Evolutionary conservation across 2,888 invertebrate genomes (phyloP), one percentile per base, ranked within the genome.

Genomic region (Trachelus stipa): DNA sequence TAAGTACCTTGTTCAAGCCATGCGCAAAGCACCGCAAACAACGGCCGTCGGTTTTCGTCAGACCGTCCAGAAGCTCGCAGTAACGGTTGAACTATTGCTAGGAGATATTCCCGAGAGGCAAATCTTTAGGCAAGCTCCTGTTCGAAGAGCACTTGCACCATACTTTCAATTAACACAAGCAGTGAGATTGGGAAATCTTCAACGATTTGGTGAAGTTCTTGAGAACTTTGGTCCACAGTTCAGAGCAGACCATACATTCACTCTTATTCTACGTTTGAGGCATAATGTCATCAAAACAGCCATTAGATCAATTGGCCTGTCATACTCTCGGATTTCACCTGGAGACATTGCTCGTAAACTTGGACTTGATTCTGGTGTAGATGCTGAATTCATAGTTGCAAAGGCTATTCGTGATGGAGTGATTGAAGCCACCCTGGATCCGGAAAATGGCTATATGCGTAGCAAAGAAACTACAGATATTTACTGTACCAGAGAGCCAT

Each of bases 261-360:
- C 99, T 34, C 92, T 99, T 80, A 99, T 99, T 87, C 94, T 99
- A 74, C 96, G 99, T 81, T 93, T 99, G 77, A 95, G 99, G 77
- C 99, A 99, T 91, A 99, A 99, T 92, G 99, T 99, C 1, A 99
- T 99, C 88, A 99, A 99, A 92, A 99, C 99, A 15, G 99, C 98
- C 0, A 97, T 99, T 77, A 95, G 99, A 68, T 97, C 98, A 75
- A 99, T 99, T 91, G 98, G 98, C 1, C 92, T 98, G 37, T 98
- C 99, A 0, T 99, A 99, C 92, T 99, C 99, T 0, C 94, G 98
- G 81, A 99, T 99, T 87, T 98, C 98, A 4, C 96, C 99, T 0
- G 95, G 95, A 82, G 99, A 99, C 90, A 98, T 99, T 87, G 98
- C 99, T 0, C 94, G 95, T 82, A 99, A 99, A 89, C 93, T 99